Conservation (phyloP, 2,888 invertebrate species). For the Coelopa pilipes region DNA sequence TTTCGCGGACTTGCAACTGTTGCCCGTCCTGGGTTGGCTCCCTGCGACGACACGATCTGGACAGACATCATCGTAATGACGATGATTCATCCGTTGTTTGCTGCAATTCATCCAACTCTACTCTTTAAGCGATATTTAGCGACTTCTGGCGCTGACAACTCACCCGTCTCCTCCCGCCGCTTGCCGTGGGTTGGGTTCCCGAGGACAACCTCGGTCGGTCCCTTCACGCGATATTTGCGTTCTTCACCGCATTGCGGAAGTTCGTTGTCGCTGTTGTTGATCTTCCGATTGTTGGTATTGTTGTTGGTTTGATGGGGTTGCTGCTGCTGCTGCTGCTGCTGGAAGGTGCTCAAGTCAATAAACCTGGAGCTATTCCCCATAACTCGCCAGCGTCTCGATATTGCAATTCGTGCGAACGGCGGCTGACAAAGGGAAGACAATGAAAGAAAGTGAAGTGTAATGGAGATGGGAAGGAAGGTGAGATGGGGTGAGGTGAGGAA, state of each 20-base stretch:
- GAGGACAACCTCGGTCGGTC: neutral
- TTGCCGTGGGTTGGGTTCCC: neutral
- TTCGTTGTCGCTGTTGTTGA: neutral
- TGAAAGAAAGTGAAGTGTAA: neutral
- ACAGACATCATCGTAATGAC: neutral
- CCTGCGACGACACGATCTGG: neutral
- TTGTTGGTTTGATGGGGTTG: neutral
- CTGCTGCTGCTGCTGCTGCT: neutral
- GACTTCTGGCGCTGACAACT: neutral
- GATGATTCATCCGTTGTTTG: constrained; percentile 16
- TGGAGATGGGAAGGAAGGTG: neutral
- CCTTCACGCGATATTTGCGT: neutral
- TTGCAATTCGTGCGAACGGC: neutral
- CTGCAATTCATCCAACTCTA: neutral
- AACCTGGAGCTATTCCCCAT: constrained; percentile 17
- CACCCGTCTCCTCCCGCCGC: neutral
- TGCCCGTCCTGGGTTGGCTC: neutral
- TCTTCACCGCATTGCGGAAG: neutral
- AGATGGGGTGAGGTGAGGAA: neutral
- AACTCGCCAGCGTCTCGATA: constrained; percentile 9
- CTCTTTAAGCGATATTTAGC: neutral
- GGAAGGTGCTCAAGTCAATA: constrained; percentile 28
- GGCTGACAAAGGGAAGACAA: neutral
- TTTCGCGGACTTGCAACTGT: neutral
- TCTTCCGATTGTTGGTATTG: neutral